These are phyloP conservation scores for Aradophagus sp. DNA, from an alignment of 1,140 invertebrate species.

Conservation along the genomic window DNA sequence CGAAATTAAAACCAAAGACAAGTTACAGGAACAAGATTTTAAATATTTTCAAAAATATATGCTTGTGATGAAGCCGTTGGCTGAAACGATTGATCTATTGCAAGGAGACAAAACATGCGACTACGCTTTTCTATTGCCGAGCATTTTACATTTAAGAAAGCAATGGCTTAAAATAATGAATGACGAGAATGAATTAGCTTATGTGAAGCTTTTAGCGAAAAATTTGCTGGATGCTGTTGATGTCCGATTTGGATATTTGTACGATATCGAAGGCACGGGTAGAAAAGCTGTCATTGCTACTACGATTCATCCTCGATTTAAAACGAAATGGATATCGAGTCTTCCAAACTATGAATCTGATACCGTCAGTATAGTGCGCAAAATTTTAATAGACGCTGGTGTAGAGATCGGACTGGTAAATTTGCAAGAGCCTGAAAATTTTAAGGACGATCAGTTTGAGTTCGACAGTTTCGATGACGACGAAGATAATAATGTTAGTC, in stretches of 20 bases:
- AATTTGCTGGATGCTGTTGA: too few species aligned
- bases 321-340: conserved; percentile 4
- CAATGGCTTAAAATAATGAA: conserved; percentile 3
- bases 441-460: background rate
- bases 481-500: background rate
- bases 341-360: background rate
- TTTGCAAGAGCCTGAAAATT: conserved; percentile 1
- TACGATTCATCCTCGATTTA: conserved; percentile 10
- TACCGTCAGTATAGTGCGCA: background rate
- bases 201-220: too few species aligned
- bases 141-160: conserved; percentile 2
- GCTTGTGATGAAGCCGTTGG: conserved; percentile 11
- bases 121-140: conserved; percentile 24
- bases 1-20: conserved; percentile 13
- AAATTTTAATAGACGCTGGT: background rate
- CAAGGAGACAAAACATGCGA: conserved; percentile 21
- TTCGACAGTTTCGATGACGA: background rate
- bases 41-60: conserved; percentile 23
- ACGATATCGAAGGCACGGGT: conserved; percentile 7
- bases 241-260: conserved; percentile 11
- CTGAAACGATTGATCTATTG: conserved; percentile 11
- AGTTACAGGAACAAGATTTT: conserved; percentile 2
- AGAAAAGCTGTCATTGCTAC: conserved; percentile 16
- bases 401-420: too few species aligned
- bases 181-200: too few species aligned